Conservation (phyloP, 1,140 invertebrate species). For the Luehdorfia chinensis region DNA sequence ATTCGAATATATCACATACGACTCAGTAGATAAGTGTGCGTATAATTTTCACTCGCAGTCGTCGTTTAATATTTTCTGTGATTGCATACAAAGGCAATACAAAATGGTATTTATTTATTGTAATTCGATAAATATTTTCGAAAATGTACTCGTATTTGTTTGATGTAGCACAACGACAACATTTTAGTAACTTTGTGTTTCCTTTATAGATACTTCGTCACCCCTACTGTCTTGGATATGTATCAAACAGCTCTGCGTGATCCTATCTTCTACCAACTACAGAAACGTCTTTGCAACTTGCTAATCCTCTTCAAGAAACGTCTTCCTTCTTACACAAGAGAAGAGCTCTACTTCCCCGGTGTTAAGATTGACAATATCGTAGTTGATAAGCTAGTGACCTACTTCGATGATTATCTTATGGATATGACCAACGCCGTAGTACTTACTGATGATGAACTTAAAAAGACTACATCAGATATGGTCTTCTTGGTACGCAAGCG, state of each 20-base stretch:
- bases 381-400: conserved; percentile 77
- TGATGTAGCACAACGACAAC: too few species aligned
- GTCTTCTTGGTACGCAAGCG: conserved; percentile 77
- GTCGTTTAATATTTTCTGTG: too few species aligned
- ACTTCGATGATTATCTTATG: conserved; percentile 78
- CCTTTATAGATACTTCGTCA: conserved; percentile 65
- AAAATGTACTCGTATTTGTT: too few species aligned
- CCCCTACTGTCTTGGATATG: conserved; percentile 76
- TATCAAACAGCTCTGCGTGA: conserved; percentile 82
- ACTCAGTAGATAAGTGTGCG: too few species aligned
- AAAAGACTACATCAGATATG: conserved; percentile 58
- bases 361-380: conserved; percentile 78
- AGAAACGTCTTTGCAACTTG: conserved; percentile 79
- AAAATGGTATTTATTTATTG: too few species aligned
- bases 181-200: too few species aligned
- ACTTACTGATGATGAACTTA: conserved; percentile 51
- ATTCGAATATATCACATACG: too few species aligned
- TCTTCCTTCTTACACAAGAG: conserved; percentile 80
- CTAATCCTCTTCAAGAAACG: conserved; percentile 78
- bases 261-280: conserved; percentile 82
- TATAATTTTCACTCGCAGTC: too few species aligned
- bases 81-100: too few species aligned
- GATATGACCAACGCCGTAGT: conserved; percentile 76
- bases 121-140: too few species aligned
- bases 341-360: conserved; percentile 79